Percentiles rank a stretch among this genome's conserved stretches.
Conservation (phyloP, 2,888 invertebrate genomes). For the Capitulum mitella region DNA sequence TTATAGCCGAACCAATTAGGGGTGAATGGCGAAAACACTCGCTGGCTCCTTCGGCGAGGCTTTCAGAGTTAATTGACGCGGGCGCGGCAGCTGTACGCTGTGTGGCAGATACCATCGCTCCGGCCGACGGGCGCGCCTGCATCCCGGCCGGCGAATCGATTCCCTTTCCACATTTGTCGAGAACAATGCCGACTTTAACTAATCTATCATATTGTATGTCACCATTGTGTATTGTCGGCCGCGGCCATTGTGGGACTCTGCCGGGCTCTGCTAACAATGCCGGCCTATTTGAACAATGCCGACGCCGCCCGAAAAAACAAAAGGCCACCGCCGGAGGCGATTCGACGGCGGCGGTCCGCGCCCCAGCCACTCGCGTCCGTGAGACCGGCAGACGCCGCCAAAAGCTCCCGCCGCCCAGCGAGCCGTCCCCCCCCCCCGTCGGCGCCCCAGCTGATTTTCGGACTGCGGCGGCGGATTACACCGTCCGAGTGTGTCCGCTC, state of each 20-base stretch:
- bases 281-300: background rate
- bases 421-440: no score
- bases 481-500: no score
- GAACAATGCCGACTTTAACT: conserved; percentile 13
- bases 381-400: no score
- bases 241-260: background rate
- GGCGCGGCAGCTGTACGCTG: no score
- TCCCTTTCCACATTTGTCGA: background rate
- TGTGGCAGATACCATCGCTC: background rate
- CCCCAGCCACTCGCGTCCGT: background rate
- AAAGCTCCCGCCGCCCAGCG: no score
- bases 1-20: background rate
- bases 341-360: background rate
- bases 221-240: conserved; percentile 4
- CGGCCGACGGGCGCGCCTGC: background rate
- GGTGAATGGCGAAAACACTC: background rate
- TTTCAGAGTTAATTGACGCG: no score
- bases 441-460: background rate
- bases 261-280: background rate
- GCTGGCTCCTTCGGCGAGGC: no score
- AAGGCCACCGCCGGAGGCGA: background rate
- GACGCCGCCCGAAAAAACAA: background rate
- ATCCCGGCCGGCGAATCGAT: background rate
- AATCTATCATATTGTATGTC: conserved; percentile 12
- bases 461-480: no score